A percentile compares a stretch with the other conserved stretches of the same genome.
Conservation (phyloP, 64 coral and sea anemone species). For the Trachythela sp. region DNA sequence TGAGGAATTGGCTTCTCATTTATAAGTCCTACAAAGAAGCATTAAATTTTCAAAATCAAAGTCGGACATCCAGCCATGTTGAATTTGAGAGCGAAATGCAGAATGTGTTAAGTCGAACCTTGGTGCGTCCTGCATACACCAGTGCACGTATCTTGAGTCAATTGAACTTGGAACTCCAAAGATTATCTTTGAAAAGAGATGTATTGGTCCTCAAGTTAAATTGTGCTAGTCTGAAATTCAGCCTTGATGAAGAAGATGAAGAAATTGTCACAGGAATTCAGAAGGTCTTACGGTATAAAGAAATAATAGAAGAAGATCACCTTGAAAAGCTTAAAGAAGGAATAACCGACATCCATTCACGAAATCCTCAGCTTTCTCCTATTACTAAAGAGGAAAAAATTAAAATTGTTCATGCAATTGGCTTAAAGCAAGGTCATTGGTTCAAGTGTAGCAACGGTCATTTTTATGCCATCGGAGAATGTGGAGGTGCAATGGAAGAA, state of each 20-base stretch:
- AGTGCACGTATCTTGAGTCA: neutral
- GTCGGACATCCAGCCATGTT: neutral
- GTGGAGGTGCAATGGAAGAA: conserved; percentile 52
- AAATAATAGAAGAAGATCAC: neutral
- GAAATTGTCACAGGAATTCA: neutral
- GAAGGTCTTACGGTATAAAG: neutral
- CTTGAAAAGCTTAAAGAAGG: neutral
- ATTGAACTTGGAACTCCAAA: neutral
- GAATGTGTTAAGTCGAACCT: neutral
- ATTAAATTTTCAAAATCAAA: neutral
- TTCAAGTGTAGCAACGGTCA: conserved; percentile 68
- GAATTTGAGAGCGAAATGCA: conserved; percentile 5
- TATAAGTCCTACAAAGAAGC: neutral
- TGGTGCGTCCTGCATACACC: neutral
- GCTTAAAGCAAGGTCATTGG: conserved; percentile 56
- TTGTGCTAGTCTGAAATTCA: neutral
- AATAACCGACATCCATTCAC: neutral
- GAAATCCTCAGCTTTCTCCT: neutral
- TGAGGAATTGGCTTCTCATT: neutral
- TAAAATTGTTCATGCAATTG: conserved; percentile 60
- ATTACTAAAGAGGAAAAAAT: conserved; percentile 46
- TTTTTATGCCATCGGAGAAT: conserved; percentile 63
- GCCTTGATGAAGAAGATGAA: neutral
- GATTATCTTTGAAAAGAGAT: neutral
- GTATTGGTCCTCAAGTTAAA: neutral